Conservation (phyloP, 2,797 vertebrate genomes). For the Sebastes umbrosus region DNA sequence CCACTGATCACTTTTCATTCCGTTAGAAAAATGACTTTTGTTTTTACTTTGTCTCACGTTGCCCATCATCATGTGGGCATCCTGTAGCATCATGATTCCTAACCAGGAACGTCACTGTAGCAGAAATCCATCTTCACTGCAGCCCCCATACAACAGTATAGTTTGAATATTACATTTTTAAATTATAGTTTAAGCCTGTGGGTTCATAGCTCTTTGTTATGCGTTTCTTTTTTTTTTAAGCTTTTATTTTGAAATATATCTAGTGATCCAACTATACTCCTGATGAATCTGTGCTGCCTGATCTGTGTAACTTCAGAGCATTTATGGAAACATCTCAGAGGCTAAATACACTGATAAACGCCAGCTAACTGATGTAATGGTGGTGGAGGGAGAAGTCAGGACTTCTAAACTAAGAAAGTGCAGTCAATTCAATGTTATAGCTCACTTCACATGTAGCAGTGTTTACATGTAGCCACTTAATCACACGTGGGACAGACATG, state of each 20-base stretch:
- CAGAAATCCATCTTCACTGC: conserved; percentile 29
- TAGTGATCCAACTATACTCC: neutral
- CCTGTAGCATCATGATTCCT: conserved; percentile 56
- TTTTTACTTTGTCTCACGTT: neutral
- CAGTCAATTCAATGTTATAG: neutral
- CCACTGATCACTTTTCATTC: neutral
- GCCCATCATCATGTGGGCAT: conserved; percentile 4
- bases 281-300: conserved; percentile 1
- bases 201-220: neutral
- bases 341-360: neutral
- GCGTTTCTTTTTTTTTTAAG: neutral
- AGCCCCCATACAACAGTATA: neutral
- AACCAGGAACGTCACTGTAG: conserved; percentile 49
- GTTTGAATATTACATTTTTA: neutral
- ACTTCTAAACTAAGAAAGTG: neutral
- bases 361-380: neutral
- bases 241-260: conserved; percentile 13
- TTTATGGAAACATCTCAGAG: conserved; percentile 3
- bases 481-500: conserved; percentile 36
- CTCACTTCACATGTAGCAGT: conserved; percentile 56
- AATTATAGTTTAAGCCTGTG: neutral
- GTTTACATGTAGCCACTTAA: conserved; percentile 60
- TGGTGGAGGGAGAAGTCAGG: neutral
- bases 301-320: neutral
- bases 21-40: neutral